Base-by-base conservation (phyloP, 2,113 vertebrate genomes). In the Entomyzon cyanotis region DNA sequence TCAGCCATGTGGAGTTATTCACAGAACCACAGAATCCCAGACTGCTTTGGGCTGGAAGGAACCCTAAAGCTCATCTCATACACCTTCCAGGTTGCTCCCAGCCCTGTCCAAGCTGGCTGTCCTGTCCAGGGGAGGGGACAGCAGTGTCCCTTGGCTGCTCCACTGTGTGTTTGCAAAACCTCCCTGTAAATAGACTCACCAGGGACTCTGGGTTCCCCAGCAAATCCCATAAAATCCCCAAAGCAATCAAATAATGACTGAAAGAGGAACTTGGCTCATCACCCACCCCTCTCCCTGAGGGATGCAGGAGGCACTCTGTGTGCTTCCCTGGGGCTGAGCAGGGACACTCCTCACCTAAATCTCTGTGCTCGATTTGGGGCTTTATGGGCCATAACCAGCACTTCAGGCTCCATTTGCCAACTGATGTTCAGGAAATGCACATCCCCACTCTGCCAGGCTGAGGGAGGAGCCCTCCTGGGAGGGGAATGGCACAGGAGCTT, bases 261-360 rank as follows among this genome's bases (percentile, higher is more conserved):
- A 4, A 9, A 10, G 41, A 25, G 39, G 50, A 69, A 1, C 41
- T 10, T 3, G 37, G 68, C 63, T 83, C 35, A 5, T 37, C 39
- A 1, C 7, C 18, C 7, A 0, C 15, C 0, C 4, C 28, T 16
- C 6, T 77, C 25, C 35, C 12, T 1, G 2, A 18, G 49, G 30
- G 9, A 0, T 18, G 58, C 52, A 13, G 52, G 71, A 27, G 31
- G 39, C 4, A 0, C 24, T 27, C 37, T 10, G 15, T 2, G 0
- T 19, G 46, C 18, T 23, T 15, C 41, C 67, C 47, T 0, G 1
- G 46, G 56, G 22, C 56, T 0, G 3, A 41, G 87, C 89, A 58
- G 64, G 46, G 11, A 19, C 58, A 13, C 23, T 46, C 5, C 42
- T 28, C 64, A 7, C 59, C 85, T 4, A 3, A 18, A 19, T 25